phyloP scores from a whole-genome alignment of 2,797 vertebrate genomes.

The Lithobates sylvaticus region DNA sequence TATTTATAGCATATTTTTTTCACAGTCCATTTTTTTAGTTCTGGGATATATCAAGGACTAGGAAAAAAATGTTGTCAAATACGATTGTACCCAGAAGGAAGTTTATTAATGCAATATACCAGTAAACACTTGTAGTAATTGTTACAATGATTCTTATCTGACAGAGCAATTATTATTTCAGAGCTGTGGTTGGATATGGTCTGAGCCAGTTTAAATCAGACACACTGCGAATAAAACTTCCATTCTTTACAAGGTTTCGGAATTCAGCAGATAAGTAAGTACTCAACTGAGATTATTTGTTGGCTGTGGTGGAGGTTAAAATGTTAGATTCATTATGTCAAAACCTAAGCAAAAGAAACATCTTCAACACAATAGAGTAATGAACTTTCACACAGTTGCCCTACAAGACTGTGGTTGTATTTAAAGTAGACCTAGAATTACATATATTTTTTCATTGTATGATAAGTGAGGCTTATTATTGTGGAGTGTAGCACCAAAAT shows the following conservation, averaged over 20 bases:
- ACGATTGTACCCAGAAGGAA: not conserved
- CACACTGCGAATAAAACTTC: constrained; percentile 62
- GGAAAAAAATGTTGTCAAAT: not conserved
- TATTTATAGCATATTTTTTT: not conserved
- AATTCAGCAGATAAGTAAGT: constrained; percentile 67
- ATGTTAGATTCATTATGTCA: not conserved
- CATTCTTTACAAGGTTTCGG: constrained; percentile 61
- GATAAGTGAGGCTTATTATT: not conserved
- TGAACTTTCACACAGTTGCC: not conserved
- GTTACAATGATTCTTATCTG: constrained; percentile 40
- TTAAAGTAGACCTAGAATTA: not conserved
- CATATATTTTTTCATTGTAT: not conserved
- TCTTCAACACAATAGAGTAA: too few relatives aligned
- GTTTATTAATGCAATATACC: not conserved
- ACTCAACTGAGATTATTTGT: not conserved
- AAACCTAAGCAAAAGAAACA: not conserved
- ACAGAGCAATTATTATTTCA: constrained; percentile 63
- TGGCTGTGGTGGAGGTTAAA: not conserved
- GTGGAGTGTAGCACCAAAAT: too few relatives aligned
- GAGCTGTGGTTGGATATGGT: constrained; percentile 66
- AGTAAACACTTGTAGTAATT: constrained; percentile 11
- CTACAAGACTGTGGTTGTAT: not conserved
- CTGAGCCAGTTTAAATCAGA: constrained; percentile 67
- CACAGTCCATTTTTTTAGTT: not conserved
- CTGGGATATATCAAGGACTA: constrained; percentile 4